Conservation (phyloP, 2,888 invertebrate genomes). For the Acrobasis consociella region DNA sequence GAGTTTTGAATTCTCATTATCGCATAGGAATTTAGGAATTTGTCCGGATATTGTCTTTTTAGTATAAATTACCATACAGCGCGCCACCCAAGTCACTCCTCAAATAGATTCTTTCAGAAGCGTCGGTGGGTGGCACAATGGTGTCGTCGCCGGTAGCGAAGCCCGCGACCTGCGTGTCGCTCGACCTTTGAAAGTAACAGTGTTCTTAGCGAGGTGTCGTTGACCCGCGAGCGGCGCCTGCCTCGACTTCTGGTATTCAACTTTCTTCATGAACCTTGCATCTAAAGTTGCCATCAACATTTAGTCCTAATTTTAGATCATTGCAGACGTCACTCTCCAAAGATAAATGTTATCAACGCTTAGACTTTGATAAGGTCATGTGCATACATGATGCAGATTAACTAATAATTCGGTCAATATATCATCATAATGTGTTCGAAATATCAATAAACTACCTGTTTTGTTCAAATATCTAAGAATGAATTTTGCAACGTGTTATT, state of each 20-base stretch:
- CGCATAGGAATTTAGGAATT: not conserved
- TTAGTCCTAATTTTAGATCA: not conserved
- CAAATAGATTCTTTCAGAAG: conserved; percentile 12
- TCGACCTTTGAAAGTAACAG: conserved; percentile 81
- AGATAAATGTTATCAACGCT: not conserved
- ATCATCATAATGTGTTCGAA: not conserved
- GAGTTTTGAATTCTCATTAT: not conserved
- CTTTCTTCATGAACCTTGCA: conserved; percentile 60
- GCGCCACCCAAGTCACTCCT: conserved; percentile 12
- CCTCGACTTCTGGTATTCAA: conserved; percentile 49
- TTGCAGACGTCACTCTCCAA: not conserved
- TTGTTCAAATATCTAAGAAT: not conserved
- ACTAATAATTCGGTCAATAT: not conserved
- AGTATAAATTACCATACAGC: conserved; percentile 2
- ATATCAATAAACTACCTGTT: not conserved
- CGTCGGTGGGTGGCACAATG: not conserved
- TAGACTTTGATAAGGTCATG: not conserved
- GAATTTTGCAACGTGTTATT: conserved; percentile 12
- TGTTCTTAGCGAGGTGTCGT: conserved; percentile 63
- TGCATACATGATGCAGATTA: not conserved
- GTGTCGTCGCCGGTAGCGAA: conserved; percentile 25
- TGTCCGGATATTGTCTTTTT: not conserved
- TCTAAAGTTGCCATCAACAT: not conserved
- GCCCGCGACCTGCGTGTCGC: conserved; percentile 48
- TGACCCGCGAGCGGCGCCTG: conserved; percentile 61